Evolutionary conservation across 2,113 vertebrate genomes (phyloP).

Genomic region (Alligator mississippiensis): DNA sequence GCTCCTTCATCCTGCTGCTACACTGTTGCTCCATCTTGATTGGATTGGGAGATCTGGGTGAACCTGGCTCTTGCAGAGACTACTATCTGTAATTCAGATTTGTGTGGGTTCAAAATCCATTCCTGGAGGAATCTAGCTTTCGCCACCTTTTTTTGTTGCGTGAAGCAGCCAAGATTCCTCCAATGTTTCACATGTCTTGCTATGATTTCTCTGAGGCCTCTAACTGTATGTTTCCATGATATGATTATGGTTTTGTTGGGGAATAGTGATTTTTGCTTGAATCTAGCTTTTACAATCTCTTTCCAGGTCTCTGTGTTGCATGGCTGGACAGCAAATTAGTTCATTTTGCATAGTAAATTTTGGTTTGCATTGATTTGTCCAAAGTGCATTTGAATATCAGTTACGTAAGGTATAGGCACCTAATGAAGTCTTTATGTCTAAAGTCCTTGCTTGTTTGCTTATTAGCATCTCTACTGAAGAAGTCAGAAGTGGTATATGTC

Average conservation of each 20-base stretch:
- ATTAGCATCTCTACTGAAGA: not conserved
- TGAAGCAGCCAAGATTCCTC: not conserved
- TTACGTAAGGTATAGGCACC: not conserved
- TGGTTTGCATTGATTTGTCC: not conserved
- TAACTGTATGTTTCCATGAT: not conserved
- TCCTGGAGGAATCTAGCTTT: not conserved
- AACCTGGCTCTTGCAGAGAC: not conserved
- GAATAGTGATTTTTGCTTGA: not conserved
- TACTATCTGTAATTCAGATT: not conserved
- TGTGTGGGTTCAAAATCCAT: not conserved
- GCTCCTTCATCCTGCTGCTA: not conserved
- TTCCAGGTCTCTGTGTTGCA: not conserved
- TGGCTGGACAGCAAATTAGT: not conserved
- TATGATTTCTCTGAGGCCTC: not conserved
- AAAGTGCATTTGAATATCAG: not conserved
- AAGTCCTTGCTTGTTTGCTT: not conserved
- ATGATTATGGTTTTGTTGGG: not conserved
- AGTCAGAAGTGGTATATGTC: not conserved
- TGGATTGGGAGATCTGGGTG: constrained; percentile 6
- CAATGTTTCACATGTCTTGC: not conserved
- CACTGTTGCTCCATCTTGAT: constrained; percentile 1
- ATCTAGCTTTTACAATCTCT: not conserved
- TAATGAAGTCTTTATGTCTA: not conserved
- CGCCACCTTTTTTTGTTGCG: not conserved
- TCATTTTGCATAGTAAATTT: not conserved